These are phyloP conservation scores for Parotocinclus haroldoi DNA, from an alignment of 2,797 vertebrate species.

Conservation along the genomic window DNA sequence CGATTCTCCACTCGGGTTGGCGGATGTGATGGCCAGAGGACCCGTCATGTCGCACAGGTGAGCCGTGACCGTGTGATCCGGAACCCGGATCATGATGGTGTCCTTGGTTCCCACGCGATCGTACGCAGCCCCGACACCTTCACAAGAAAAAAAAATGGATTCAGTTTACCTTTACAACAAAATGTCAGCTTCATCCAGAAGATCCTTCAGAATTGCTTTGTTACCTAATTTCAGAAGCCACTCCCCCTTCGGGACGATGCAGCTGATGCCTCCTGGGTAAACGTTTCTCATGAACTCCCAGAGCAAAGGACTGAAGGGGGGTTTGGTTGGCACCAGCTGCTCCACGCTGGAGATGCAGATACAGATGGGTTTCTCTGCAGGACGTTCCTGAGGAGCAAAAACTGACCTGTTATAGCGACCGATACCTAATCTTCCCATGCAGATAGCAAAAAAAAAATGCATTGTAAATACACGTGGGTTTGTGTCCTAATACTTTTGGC, in stretches of 20 bases:
- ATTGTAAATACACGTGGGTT: no score
- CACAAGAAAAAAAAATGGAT: no score
- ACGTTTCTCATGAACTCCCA: slow-evolving; percentile 90
- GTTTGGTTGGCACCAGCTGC: slow-evolving; percentile 77
- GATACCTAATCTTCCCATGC: no score
- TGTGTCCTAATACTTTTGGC: no score
- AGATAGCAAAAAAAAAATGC: no score
- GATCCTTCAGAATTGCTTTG: slow-evolving; percentile 3
- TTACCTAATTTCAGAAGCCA: slow-evolving; percentile 83
- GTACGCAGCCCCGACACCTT: slow-evolving; percentile 82
- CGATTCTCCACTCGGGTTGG: slow-evolving; percentile 84
- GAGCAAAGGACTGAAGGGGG: slow-evolving; percentile 84
- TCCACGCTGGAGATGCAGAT: slow-evolving; percentile 87
- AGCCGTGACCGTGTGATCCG: slow-evolving; percentile 80
- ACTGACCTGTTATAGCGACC: no score
- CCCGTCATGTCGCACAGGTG: slow-evolving; percentile 85
- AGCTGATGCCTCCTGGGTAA: slow-evolving; percentile 87
- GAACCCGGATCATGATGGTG: slow-evolving; percentile 90
- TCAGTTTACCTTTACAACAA: no score
- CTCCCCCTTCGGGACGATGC: slow-evolving; percentile 85
- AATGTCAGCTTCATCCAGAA: no score
- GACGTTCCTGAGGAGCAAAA: slow-evolving; percentile 72
- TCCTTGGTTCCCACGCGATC: slow-evolving; percentile 81
- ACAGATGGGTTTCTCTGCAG: slow-evolving; percentile 86
- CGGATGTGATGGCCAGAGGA: slow-evolving; percentile 84